Evolutionary conservation across 1,140 invertebrate genomes (phyloP).

Genomic region (Brachionus paranguensis): DNA sequence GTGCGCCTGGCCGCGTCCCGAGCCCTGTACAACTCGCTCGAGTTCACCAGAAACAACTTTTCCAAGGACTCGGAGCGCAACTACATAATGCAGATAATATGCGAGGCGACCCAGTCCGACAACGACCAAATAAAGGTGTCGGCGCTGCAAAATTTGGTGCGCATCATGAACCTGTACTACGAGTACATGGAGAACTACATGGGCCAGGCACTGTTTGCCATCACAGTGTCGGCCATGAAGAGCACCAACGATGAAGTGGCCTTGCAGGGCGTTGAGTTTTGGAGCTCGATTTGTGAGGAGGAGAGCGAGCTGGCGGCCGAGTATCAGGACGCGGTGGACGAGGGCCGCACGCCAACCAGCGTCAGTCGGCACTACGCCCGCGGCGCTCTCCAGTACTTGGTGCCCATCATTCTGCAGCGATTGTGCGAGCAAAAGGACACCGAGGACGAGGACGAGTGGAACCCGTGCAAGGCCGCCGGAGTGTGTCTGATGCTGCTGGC

Average conservation of each 20-base stretch:
- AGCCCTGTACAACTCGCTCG: conserved; percentile 92
- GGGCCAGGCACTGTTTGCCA: conserved; percentile 94
- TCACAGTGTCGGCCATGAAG: conserved; percentile 97
- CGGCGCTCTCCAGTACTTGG: conserved; percentile 87
- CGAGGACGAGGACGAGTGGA: conserved; percentile 99
- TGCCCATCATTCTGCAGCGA: conserved; percentile 85
- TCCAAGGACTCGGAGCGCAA: conserved; percentile 93
- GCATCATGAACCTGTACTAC: conserved; percentile 97
- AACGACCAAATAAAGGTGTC: conserved; percentile 79
- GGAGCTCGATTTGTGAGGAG: conserved; percentile 99
- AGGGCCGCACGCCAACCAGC: conserved; percentile 71
- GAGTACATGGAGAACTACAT: conserved; percentile 99
- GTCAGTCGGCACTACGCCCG: conserved; percentile 85
- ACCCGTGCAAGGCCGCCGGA: conserved; percentile 95
- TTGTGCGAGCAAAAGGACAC: conserved; percentile 77
- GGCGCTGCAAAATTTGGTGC: conserved; percentile 93
- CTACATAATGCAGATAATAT: conserved; percentile 99
- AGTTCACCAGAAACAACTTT: conserved; percentile 98
- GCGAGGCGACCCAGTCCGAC: conserved; percentile 66
- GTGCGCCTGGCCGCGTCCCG: conserved; percentile 80
- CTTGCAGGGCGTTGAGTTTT: conserved; percentile 98
- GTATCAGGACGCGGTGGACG: conserved; percentile 59
- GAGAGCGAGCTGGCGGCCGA: conserved; percentile 65
- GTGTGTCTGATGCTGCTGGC: conserved; percentile 98
- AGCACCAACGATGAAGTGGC: conserved; percentile 89